phyloP scores from a whole-genome alignment of 2,113 vertebrate genomes.

The Tor tambroides region DNA sequence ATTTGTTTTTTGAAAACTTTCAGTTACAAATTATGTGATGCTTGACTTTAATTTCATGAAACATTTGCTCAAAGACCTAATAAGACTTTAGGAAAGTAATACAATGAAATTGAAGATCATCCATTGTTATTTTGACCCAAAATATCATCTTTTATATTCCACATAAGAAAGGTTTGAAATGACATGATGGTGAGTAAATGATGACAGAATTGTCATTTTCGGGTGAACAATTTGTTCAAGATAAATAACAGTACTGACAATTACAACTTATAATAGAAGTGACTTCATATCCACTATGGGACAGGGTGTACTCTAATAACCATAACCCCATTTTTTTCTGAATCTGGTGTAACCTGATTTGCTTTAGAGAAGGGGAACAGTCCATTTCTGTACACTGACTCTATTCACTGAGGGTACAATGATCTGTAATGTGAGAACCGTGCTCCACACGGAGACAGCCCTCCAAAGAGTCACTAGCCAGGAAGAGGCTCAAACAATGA shows the following conservation, averaged over 20 bases:
- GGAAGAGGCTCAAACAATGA: conserved; percentile 73
- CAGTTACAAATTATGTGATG: not conserved
- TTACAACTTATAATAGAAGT: not conserved
- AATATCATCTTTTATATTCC: not conserved
- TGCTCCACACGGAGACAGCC: conserved; percentile 58
- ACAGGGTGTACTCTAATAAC: conserved; percentile 14
- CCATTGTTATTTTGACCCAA: not conserved
- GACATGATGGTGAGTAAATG: too few relatives aligned
- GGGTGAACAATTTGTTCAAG: not conserved
- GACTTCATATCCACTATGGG: conserved; percentile 2
- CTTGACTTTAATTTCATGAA: not conserved
- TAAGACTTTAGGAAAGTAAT: not conserved
- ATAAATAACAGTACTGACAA: not conserved
- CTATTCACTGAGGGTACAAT: conserved; percentile 63
- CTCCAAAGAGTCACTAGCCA: conserved; percentile 47
- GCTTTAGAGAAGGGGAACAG: conserved; percentile 11
- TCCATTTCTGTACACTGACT: conserved; percentile 55
- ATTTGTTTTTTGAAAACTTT: not conserved
- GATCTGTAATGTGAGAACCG: conserved; percentile 61
- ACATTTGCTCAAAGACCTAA: not conserved
- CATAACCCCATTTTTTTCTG: conserved; percentile 21
- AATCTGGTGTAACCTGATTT: conserved; percentile 37
- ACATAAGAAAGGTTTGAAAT: not conserved
- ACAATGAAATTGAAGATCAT: not conserved
- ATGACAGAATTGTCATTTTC: too few relatives aligned